Base-by-base conservation (phyloP, 2,113 vertebrate species). In the Trinectes maculatus region DNA sequence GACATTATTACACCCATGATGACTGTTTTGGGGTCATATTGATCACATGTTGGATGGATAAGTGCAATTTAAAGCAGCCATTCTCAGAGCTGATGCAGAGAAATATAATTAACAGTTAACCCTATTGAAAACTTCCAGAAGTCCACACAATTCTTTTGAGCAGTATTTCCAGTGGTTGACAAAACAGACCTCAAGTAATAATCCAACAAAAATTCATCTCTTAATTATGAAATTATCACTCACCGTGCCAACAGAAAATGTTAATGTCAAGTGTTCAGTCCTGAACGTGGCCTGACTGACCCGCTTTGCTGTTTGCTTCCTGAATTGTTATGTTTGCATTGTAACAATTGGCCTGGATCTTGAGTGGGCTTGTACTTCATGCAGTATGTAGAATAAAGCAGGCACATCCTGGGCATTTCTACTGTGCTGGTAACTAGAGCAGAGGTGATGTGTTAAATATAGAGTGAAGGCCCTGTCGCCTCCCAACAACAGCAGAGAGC, bases 371-470 rank as follows among this genome's bases (percentile, higher is more conserved):
- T 29, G 3, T 57, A 21, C 22, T 44, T 25, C 29, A 21, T 19
- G 18, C 51, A 44, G 13, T 71, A 63, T 46, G 36, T 25, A 21
- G 57, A 33, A 33, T 55, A 55, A 48, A 80, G 49, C 28, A 52
- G 66, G 18, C 56, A 49, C 44, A 70, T 69, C 63, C 44, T 8
- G 21, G 60, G 51, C 40, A 77, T 74, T 79, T 74, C 62, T 60
- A 12, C 29, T 34, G 63, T 26, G 46, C 28, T 73, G 68, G 80
- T 90, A 91, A 89, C 77, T 71, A 26, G 79, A 87, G 77, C 58
- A 67, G 48, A 78, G 55, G 31, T 71, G 60, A 22, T 22, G 54
- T 66, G 81, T 83, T 91, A 90, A 85, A 90, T 89, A 89, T 90
- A 91, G 90, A 80, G 65, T 36, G 46, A 60, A 74, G 65, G 58